These are phyloP conservation scores for Aspidiotus destructor DNA, from an alignment of 2,888 invertebrate genomes.

Conservation along the genomic window DNA sequence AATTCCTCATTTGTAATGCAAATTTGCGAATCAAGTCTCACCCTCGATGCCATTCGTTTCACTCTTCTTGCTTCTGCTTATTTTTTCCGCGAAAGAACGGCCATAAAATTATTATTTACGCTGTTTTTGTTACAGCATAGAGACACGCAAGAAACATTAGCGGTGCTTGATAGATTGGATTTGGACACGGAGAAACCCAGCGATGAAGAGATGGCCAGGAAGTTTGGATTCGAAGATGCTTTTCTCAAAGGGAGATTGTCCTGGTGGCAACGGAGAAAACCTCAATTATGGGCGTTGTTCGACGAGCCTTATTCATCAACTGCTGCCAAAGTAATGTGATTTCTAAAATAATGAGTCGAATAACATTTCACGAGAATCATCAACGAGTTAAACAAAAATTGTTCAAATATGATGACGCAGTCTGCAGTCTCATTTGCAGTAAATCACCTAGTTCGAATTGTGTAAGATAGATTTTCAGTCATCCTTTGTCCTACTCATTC, in stretches of 20 bases:
- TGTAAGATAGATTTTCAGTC: no score
- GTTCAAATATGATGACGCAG: no score
- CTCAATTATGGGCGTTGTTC: constrained; percentile 96
- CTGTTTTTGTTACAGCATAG: constrained; percentile 58
- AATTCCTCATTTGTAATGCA: not conserved
- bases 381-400: no score
- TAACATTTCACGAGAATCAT: no score
- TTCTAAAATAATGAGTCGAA: no score
- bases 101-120: not conserved
- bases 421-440: no score
- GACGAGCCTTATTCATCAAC: constrained; percentile 99
- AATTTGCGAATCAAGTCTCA: not conserved
- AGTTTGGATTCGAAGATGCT: constrained; percentile 93
- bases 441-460: no score
- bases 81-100: constrained; percentile 3
- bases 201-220: constrained; percentile 93
- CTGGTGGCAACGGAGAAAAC: constrained; percentile 96
- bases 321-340: constrained; percentile 76
- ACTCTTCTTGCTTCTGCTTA: not conserved
- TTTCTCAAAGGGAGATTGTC: constrained; percentile 81
- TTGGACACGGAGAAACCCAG: constrained; percentile 96
- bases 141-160: constrained; percentile 97
- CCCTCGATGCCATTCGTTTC: no score
- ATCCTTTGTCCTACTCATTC: no score
- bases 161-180: constrained; percentile 92